These are phyloP conservation scores for Alces alces DNA, from an alignment of 2,113 vertebrate species.

Conservation along the genomic window DNA sequence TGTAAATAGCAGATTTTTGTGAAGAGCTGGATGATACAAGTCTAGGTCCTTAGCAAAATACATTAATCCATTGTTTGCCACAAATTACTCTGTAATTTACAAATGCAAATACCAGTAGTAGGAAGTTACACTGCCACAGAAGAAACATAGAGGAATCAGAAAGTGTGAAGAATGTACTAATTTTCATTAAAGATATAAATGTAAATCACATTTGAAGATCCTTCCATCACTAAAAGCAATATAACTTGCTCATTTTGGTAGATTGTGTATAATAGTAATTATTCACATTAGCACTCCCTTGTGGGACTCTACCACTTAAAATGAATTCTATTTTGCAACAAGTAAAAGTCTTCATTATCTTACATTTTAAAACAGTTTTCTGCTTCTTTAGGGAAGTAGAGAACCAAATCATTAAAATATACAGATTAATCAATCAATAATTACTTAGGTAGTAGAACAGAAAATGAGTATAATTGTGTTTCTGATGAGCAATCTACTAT, in stretches of 20 bases:
- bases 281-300: conserved; percentile 36
- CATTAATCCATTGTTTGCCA: background rate
- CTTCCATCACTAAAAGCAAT: background rate
- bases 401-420: conserved; percentile 48
- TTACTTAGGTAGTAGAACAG: background rate
- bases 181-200: conserved; percentile 49
- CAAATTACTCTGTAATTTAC: conserved; percentile 17
- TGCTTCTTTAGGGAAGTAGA: conserved; percentile 44
- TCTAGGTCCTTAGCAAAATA: conserved; percentile 4
- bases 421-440: conserved; percentile 53
- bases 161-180: conserved; percentile 35
- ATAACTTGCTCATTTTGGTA: conserved; percentile 47
- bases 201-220: conserved; percentile 52
- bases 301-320: conserved; percentile 43
- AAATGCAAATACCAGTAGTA: conserved; percentile 21
- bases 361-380: conserved; percentile 37
- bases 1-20: background rate
- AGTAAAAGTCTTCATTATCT: conserved; percentile 53
- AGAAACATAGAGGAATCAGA: conserved; percentile 29
- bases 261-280: conserved; percentile 42
- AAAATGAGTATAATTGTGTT: background rate
- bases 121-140: conserved; percentile 2
- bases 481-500: conserved; percentile 15
- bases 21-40: background rate
- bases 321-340: conserved; percentile 47